Conservation (phyloP, 2,797 vertebrate genomes). For the Bucorvus abyssinicus region DNA sequence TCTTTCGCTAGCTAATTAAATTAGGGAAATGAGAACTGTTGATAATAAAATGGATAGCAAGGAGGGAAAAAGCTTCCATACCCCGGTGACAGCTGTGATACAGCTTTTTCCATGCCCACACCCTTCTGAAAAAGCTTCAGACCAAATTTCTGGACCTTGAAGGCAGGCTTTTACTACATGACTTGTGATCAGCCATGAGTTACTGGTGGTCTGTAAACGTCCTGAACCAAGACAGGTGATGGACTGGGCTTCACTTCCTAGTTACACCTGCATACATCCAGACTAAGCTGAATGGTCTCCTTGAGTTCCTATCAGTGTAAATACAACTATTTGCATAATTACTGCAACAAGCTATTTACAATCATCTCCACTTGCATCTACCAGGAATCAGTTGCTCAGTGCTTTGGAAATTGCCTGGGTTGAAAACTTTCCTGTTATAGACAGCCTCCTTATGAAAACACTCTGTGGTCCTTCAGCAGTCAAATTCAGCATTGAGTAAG, state of each 20-base stretch:
- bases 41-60: conserved; percentile 17
- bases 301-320: not conserved
- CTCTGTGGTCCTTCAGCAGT: not conserved
- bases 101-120: not conserved
- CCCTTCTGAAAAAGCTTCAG: not conserved
- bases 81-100: not conserved
- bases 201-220: not conserved
- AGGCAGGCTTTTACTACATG: not conserved
- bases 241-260: not conserved
- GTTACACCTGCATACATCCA: not conserved
- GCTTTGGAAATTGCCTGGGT: not conserved
- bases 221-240: not conserved
- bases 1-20: conserved; percentile 54
- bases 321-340: not conserved
- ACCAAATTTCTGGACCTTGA: not conserved
- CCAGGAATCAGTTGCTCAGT: not conserved
- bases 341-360: not conserved
- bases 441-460: not conserved
- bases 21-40: conserved; percentile 56
- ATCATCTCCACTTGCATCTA: not conserved
- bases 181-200: not conserved
- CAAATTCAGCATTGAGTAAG: not conserved
- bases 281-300: not conserved
- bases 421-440: not conserved
- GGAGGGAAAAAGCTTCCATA: conserved; percentile 14